Base-by-base conservation (phyloP, 2,888 invertebrate genomes). In the Torymus auratus region DNA sequence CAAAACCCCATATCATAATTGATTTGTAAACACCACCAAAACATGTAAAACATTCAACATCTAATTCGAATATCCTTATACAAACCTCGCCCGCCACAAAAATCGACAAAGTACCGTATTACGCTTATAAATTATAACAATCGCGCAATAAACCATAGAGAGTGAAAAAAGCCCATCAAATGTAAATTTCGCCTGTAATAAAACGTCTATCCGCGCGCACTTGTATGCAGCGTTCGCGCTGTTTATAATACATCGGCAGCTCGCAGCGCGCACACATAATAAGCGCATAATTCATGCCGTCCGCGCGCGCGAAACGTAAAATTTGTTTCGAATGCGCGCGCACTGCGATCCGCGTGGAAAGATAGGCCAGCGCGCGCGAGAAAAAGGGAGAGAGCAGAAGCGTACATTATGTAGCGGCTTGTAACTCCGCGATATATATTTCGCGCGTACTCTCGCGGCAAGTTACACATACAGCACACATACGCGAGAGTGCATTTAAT, bases 221-320 rank as follows among this genome's bases (percentile, higher is more conserved):
- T 17, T 17, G 15, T 15, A 60, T 53, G 71, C 58, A 17, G 11
- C 12, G 11, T 28, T 53, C 69, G 13, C 53, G n/a, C 12, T n/a
- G 3, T 20, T 13, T 17, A n/a, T 28, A 55, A n/a, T 11, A 50
- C 10, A 41, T 12, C 58, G 14, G 23, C 41, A 56, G 17, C 15
- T 1, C 23, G n/a, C 23, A 17, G 55, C 14, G 14, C 4, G 13
- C 10, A 23, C 70, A 10, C 70, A 77, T 62, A 70, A 71, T 77
- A 76, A 68, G 60, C 69, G 71, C 68, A 73, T 68, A 72, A 70
- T 64, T 77, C 77, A 62, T 56, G 70, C 62, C 20, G 50, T 70
- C 64, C 7, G 7, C 7, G 23, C 17, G 41, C 73, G 41, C 20
- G 67, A 67, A 75, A 75, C 74, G 67, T 62, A 67, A 75, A 75